Base-by-base conservation (phyloP, 2,888 invertebrate species). In the Cyclophora albipunctata region DNA sequence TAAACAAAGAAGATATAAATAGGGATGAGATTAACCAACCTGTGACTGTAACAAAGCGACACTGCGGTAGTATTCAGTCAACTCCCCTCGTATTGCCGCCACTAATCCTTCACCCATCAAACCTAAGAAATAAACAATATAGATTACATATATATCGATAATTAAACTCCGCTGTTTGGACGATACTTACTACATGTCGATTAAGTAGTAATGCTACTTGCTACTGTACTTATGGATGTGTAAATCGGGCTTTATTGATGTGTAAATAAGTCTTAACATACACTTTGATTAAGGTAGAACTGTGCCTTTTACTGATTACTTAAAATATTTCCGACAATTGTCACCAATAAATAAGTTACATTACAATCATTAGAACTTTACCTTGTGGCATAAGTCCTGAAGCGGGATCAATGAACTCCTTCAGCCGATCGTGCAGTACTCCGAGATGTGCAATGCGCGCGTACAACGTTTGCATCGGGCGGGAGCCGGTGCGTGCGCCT, bases 31-130 rank as follows among this genome's bases (percentile, higher is more conserved):
- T 37, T 34, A 45, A 43, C 81, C 84, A 69, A 96, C 94, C 90
- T 96, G 95, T 49, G 96, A 94, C 78, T 98, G 96, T 48, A 98
- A 85, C 48, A 95, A 86, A 1, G 98, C 96, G 51, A 98, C 91
- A 63, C 96, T 92, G 58, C 96, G 92, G 76, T 97, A 97, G 81
- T 96, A 98, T 69, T 95, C 94, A 0, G 93, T 94, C 7, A 98
- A 84, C 78, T 98, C 96, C 52, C 94, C 92, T 66, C 95, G 92
- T 51, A 98, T 86, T 3, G 95, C 94, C 2, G 96, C 91, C 50
- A 96, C 94, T 60, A 98, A 92, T 48, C 97, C 96, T 84, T 97
- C 95, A 2, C 94, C 94, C 77, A 96, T 94, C 49, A 94, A 84
- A 45, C 96, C 96, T 75, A 71, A 60, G 70, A 51, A 48, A n/a